Percentiles rank a stretch among this genome's conserved stretches.
phyloP scores from a whole-genome alignment of 2,888 invertebrate species.

The Perizoma affinitatum region DNA sequence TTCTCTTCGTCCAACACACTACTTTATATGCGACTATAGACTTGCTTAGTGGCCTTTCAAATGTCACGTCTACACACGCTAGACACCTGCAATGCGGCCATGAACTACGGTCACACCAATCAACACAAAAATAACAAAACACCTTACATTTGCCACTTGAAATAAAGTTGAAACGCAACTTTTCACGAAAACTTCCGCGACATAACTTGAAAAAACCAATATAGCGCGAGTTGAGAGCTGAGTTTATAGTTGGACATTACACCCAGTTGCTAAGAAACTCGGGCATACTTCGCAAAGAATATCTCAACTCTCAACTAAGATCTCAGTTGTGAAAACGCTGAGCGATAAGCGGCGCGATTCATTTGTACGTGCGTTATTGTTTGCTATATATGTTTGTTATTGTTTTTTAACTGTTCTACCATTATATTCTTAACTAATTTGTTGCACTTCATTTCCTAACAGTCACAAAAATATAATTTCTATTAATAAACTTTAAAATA shows the following conservation, averaged over 20 bases:
- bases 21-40: no score
- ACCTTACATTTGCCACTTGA: neutral
- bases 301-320: constrained; percentile 45
- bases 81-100: no score
- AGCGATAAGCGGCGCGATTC: constrained; percentile 21
- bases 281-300: constrained; percentile 57
- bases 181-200: constrained; percentile 7
- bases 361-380: no score
- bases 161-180: constrained; percentile 14
- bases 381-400: no score
- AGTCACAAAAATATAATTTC: no score
- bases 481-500: no score
- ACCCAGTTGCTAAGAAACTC: constrained; percentile 52
- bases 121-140: neutral
- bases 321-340: constrained; percentile 9
- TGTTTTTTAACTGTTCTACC: no score
- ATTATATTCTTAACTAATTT: no score
- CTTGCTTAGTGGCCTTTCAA: no score
- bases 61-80: no score
- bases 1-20: no score
- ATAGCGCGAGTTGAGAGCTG: constrained; percentile 39
- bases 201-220: constrained; percentile 40
- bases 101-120: neutral
- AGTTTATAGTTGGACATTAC: constrained; percentile 46
- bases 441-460: no score